Evolutionary conservation across 2,113 vertebrate species (phyloP).

Genomic region (Grantiella picta): DNA sequence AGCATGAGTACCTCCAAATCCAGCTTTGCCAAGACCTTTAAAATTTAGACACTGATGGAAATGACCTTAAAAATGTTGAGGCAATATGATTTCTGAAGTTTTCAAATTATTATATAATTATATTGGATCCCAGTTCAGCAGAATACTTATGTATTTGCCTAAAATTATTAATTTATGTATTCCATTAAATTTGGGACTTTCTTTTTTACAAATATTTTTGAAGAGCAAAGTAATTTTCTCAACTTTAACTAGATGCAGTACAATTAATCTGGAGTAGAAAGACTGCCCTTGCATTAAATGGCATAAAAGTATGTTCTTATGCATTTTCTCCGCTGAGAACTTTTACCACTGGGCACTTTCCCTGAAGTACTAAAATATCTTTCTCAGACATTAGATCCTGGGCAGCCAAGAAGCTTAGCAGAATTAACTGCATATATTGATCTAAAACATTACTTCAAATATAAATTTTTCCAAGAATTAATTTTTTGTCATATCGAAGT

Average conservation of each 20-base stretch:
- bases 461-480: constrained; percentile 26
- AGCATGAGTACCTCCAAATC: neutral
- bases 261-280: neutral
- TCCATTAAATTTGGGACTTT: neutral
- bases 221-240: neutral
- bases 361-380: neutral
- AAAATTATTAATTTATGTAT: neutral
- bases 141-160: neutral
- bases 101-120: neutral
- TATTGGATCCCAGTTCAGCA: neutral
- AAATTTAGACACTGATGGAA: neutral
- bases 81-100: neutral
- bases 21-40: neutral
- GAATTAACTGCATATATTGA: constrained; percentile 13
- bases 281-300: neutral
- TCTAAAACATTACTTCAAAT: constrained; percentile 22
- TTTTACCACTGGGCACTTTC: neutral
- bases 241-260: neutral
- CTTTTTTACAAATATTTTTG: neutral
- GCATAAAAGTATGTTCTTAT: neutral
- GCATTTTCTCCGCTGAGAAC: neutral
- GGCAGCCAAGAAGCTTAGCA: neutral
- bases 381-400: constrained; percentile 12
- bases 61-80: neutral
- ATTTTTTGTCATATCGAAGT: neutral